Base-by-base conservation (phyloP, 2,113 vertebrate species). In the Eolophus roseicapilla region DNA sequence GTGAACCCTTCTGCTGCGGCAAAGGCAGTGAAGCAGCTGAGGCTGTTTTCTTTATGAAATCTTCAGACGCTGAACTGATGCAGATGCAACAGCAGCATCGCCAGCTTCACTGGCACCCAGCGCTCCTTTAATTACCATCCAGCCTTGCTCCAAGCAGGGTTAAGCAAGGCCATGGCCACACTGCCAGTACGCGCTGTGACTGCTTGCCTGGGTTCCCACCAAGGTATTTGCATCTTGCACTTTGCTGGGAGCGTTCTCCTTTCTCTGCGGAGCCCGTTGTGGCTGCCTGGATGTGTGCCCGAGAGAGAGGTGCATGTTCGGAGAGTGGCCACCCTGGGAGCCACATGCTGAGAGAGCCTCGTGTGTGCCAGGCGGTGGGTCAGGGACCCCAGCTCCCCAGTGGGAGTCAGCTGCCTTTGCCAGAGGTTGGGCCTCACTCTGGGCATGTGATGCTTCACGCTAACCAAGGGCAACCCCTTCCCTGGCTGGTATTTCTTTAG, bases 31-130 rank as follows among this genome's bases (percentile, higher is more conserved):
- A 55, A 74, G 41, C 67, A 94, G 55, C 37, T 0, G 0, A 55
- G 20, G 39, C 29, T 9, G 4, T 62, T 91, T 77, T 83, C 86
- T 93, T 84, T 63, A 41, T 50, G 47, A 78, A 77, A 84, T 86
- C 86, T 92, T 74, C 64, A 1, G 1, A 29, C 46, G 14, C 33
- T 44, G 57, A 93, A 62, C 50, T 82, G 60, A 47, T 81, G 68
- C 82, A 90, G 76, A 62, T 70, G 71, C 73, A 84, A 64, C 83
- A 90, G 64, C 88, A 94, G 86, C 46, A 69, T 47, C 7, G 10
- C n/a, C 76, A 75, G 80, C 86, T 91, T 77, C 62, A 50, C 55
- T 92, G 86, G 80, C 91, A 91, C 55, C 39, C 21, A 4, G 46
- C 2, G 6, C 67, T 75, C 33, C 68, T 84, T 88, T 93, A 91